These are phyloP conservation scores for Aphis craccivora DNA, from an alignment of 1,140 invertebrate species.

Conservation along the genomic window DNA sequence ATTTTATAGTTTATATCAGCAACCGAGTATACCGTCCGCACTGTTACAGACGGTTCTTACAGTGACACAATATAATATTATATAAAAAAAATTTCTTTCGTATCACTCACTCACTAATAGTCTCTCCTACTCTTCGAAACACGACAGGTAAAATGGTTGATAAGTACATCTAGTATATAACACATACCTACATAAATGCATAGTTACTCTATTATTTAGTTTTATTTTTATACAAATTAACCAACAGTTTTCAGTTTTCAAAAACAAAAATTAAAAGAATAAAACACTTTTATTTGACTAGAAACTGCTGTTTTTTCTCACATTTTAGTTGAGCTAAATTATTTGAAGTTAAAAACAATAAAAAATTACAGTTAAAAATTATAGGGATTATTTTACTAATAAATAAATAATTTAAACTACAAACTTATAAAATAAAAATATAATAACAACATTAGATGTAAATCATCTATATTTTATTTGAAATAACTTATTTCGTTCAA, in stretches of 20 bases:
- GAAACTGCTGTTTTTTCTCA: too few relatives aligned
- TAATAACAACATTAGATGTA: neutral
- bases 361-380: neutral
- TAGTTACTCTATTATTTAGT: neutral
- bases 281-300: neutral
- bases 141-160: neutral
- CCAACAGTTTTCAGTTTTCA: neutral
- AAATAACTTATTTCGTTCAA: neutral
- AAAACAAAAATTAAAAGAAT: neutral
- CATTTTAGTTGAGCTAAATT: neutral
- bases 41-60: neutral
- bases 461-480: too few relatives aligned
- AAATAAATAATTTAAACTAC: neutral
- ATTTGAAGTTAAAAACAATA: neutral
- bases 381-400: neutral
- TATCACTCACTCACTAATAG: too few relatives aligned
- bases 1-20: too few relatives aligned
- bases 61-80: neutral
- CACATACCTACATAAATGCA: neutral
- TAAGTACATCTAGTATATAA: neutral
- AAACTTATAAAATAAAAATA: neutral
- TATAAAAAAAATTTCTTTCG: neutral
- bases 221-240: neutral
- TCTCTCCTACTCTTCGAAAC: neutral
- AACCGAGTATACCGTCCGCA: neutral